Percentiles rank a stretch among this genome's conserved stretches.
phyloP scores from a whole-genome alignment of 2,888 invertebrate genomes.

The Zaprionus lineosus region DNA sequence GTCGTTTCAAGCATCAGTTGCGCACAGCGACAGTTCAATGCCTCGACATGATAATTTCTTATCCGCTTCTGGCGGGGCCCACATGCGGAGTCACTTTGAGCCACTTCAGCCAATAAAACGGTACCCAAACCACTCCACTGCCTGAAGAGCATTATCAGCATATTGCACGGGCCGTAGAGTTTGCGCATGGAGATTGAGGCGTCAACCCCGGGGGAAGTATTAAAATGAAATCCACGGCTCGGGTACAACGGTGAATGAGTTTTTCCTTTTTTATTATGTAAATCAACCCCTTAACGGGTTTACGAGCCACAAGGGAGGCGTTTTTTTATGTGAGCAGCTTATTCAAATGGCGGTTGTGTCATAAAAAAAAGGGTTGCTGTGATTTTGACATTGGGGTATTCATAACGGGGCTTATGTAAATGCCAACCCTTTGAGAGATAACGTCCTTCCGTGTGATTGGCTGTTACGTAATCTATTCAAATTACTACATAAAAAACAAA shows the following conservation, averaged over 20 bases:
- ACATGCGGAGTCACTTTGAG: constrained; percentile 48
- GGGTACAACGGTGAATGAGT: too few species aligned
- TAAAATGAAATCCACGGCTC: constrained; percentile 72
- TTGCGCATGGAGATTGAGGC: constrained; percentile 53
- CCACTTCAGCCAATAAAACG: constrained; percentile 66
- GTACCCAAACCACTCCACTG: constrained; percentile 29
- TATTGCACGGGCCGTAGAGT: constrained; percentile 48
- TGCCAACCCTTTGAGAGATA: constrained; percentile 68
- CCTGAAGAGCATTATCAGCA: too few species aligned
- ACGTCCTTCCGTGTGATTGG: constrained; percentile 51
- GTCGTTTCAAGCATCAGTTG: constrained; percentile 48
- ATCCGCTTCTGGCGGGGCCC: constrained; percentile 14
- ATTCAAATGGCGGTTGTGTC: constrained; percentile 64
- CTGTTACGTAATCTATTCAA: constrained; percentile 25
- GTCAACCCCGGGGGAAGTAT: constrained; percentile 57
- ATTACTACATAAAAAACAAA: constrained; percentile 24
- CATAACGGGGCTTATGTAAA: constrained; percentile 67
- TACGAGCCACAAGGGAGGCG: constrained; percentile 43
- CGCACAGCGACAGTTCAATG: constrained; percentile 55
- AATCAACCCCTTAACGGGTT: constrained; percentile 75
- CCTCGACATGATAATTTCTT: constrained; percentile 57
- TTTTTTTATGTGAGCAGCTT: constrained; percentile 59
- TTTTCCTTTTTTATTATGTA: constrained; percentile 76
- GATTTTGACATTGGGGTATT: constrained; percentile 48
- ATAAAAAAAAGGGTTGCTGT: constrained; percentile 70